phyloP scores from a whole-genome alignment of 2,888 invertebrate species.

The Harmothoe impar region DNA sequence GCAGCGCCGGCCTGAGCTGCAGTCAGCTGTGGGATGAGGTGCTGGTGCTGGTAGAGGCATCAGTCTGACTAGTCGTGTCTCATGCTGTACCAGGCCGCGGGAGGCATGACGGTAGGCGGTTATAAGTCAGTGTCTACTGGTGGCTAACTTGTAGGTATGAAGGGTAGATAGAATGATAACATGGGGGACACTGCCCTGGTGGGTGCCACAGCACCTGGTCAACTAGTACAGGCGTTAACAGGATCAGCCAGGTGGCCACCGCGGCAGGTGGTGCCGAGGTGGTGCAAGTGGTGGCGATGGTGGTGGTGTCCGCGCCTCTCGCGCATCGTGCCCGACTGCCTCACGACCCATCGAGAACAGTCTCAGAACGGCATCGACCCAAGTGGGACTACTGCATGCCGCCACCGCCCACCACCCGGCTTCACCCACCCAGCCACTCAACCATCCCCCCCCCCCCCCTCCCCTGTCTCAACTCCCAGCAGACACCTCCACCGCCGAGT shows the following conservation, averaged over 20 bases:
- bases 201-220: not conserved
- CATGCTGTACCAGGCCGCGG: no score
- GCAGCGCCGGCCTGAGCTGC: not conserved
- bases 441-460: not conserved
- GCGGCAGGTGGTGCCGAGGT: not conserved
- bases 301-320: not conserved
- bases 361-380: constrained; percentile 10
- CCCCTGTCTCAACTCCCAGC: not conserved
- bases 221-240: not conserved
- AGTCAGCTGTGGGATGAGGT: no score
- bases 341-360: not conserved
- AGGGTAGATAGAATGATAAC: not conserved
- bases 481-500: not conserved
- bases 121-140: no score
- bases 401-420: not conserved
- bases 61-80: no score
- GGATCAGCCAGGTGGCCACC: not conserved
- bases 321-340: not conserved
- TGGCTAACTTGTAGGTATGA: not conserved
- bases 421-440: not conserved
- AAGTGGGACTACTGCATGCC: not conserved
- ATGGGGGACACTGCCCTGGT: no score
- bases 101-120: no score
- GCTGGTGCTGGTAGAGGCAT: no score
- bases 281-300: not conserved